Evolutionary conservation across 2,888 invertebrate genomes (phyloP).

Genomic region (Tetranychus piercei): DNA sequence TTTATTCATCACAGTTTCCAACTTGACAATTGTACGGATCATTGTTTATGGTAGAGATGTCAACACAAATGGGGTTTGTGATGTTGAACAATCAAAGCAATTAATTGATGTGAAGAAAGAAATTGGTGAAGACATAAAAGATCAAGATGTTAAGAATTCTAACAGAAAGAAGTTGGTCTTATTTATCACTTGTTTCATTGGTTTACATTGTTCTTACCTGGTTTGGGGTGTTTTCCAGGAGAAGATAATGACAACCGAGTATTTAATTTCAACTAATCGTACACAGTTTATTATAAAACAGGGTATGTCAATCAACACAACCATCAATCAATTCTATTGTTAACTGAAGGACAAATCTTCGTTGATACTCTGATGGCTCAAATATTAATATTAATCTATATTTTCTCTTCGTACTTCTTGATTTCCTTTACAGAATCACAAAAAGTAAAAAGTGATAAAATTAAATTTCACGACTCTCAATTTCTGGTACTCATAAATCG

Average conservation of each 20-base stretch:
- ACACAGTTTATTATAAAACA: neutral
- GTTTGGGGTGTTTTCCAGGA: constrained; percentile 95
- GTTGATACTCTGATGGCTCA: neutral
- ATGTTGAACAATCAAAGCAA: constrained; percentile 4
- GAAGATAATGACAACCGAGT: constrained; percentile 70
- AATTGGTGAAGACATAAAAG: too few relatives aligned
- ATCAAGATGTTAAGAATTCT: neutral
- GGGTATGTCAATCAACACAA: neutral
- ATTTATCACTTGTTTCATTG: constrained; percentile 58
- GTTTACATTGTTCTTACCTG: constrained; percentile 72
- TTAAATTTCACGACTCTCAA: constrained; percentile 72
- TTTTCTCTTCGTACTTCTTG: neutral
- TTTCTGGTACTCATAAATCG: constrained; percentile 91
- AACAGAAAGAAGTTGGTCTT: constrained; percentile 29
- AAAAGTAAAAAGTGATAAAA: neutral
- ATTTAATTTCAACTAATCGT: constrained; percentile 15
- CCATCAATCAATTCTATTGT: constrained; percentile 7
- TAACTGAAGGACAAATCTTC: neutral
- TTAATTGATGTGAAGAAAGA: constrained; percentile 8
- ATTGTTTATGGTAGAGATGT: constrained; percentile 23
- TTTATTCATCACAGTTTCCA: constrained; percentile 18
- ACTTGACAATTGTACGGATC: constrained; percentile 20
- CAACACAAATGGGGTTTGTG: neutral
- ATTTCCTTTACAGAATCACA: neutral
- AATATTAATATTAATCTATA: neutral